A percentile compares a stretch with the other conserved stretches of the same genome.
Evolutionary conservation across 2,888 invertebrate genomes (phyloP).

Genomic region (Isoperla grammatica): DNA sequence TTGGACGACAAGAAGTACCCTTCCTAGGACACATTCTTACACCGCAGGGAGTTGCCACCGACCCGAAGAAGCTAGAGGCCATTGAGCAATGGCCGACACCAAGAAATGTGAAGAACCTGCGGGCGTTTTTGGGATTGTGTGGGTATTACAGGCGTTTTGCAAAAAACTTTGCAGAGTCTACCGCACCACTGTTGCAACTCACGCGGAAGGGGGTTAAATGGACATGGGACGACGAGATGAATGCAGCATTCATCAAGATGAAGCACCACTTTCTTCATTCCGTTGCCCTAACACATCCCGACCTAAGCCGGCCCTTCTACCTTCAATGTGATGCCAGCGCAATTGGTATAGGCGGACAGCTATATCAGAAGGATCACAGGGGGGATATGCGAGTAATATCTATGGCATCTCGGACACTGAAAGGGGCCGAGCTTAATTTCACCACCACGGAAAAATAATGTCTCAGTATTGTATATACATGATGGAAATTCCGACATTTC

Average conservation of each 20-base stretch:
- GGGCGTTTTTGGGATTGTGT: not conserved
- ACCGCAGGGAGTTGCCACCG: not conserved
- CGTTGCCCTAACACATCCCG: not conserved
- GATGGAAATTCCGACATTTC: not conserved
- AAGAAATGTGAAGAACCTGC: not conserved
- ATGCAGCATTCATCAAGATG: not conserved
- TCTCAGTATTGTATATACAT: not conserved
- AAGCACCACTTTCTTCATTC: not conserved
- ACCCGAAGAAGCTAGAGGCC: not conserved
- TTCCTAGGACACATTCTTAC: not conserved
- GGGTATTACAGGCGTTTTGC: not conserved
- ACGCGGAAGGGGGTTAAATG: not conserved
- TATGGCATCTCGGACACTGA: not conserved
- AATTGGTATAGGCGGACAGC: not conserved
- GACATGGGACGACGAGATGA: not conserved
- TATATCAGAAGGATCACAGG: not conserved
- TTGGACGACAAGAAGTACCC: not conserved
- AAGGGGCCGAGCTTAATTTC: slow-evolving; percentile 10
- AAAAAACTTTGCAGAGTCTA: not conserved
- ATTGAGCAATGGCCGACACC: not conserved
- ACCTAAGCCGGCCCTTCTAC: not conserved
- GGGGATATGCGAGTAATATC: not conserved
- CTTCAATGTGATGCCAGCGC: not conserved
- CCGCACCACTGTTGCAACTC: not conserved
- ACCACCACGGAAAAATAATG: slow-evolving; percentile 4